These are phyloP conservation scores for Helicoverpa armigera DNA, from an alignment of 1,140 invertebrate species.

Conservation along the genomic window DNA sequence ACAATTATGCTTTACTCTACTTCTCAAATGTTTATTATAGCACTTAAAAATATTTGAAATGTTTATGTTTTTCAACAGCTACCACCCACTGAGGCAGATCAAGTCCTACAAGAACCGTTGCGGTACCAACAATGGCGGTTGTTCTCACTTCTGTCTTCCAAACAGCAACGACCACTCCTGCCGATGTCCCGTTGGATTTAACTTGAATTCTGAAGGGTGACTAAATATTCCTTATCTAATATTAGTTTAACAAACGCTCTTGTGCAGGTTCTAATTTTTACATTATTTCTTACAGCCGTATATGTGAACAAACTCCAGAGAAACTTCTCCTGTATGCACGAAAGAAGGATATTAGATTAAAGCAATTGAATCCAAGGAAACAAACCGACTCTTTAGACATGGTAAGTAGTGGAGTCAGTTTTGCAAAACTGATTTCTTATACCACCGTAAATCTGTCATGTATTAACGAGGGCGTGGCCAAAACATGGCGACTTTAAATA, in stretches of 20 bases:
- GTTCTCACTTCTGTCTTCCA: conserved; percentile 96
- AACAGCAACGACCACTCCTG: conserved; percentile 91
- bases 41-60: neutral
- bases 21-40: no score
- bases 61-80: conserved; percentile 80
- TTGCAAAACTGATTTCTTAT: no score
- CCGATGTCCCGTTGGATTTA: conserved; percentile 94
- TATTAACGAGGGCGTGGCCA: no score
- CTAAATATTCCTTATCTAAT: conserved; percentile 36
- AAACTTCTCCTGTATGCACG: conserved; percentile 93
- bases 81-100: conserved; percentile 92
- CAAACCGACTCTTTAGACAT: conserved; percentile 90
- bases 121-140: conserved; percentile 92
- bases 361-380: conserved; percentile 88
- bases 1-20: no score
- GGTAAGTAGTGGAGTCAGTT: conserved; percentile 67
- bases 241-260: neutral
- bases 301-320: conserved; percentile 91
- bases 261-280: neutral
- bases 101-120: conserved; percentile 91
- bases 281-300: conserved; percentile 84
- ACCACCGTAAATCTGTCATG: no score
- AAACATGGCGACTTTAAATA: no score
- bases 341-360: conserved; percentile 92
- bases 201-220: conserved; percentile 90